phyloP scores from a whole-genome alignment of 2,113 vertebrate species.

The Leucoraja erinaceus region DNA sequence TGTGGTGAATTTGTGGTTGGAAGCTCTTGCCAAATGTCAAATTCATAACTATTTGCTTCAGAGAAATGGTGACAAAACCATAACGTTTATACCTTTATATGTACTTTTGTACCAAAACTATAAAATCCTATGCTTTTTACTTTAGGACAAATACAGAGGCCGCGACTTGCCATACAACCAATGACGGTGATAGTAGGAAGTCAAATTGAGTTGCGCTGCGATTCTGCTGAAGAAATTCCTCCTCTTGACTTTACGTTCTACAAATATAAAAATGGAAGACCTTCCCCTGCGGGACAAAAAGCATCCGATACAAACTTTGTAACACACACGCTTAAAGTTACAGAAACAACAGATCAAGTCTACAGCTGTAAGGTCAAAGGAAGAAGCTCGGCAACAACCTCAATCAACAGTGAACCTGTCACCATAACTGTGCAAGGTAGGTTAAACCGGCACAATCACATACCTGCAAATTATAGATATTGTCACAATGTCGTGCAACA shows the following conservation, averaged over 20 bases:
- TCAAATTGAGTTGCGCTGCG: not conserved
- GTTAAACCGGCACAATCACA: not conserved
- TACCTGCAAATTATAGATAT: no score
- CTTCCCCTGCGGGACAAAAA: not conserved
- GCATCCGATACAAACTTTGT: not conserved
- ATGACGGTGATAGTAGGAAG: not conserved
- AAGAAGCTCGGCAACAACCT: accelerated
- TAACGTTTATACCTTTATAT: no score
- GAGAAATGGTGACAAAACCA: not conserved
- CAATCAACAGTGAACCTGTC: not conserved
- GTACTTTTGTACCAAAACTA: no score
- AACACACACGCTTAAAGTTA: not conserved
- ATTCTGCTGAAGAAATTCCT: not conserved
- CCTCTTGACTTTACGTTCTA: conserved; percentile 1
- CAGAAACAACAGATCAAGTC: not conserved
- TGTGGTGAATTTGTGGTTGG: no score
- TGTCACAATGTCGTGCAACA: no score
- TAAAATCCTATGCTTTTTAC: not conserved
- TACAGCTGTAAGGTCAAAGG: not conserved
- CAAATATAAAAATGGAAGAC: not conserved
- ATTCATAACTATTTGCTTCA: not conserved
- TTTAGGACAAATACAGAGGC: not conserved
- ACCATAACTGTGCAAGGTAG: not conserved
- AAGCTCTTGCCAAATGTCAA: no score
- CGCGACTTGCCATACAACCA: not conserved